Evolutionary conservation across 2,888 invertebrate species (phyloP).

Genomic region (Amiota minor): DNA sequence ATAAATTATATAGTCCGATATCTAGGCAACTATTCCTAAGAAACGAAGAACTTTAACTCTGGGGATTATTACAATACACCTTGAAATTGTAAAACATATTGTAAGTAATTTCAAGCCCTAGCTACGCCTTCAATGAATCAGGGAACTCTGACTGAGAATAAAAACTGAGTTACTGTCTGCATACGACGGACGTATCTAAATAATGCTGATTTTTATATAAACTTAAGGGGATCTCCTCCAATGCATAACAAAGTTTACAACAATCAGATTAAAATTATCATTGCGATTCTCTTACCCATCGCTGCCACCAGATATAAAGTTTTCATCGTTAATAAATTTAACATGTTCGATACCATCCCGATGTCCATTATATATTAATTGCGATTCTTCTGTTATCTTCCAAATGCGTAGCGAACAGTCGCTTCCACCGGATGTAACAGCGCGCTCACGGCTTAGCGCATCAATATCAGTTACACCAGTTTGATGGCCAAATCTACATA

Average conservation of each 20-base stretch:
- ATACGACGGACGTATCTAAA: no score
- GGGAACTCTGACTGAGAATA: no score
- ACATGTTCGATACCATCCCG: slow-evolving; percentile 89
- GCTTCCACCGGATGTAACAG: slow-evolving; percentile 90
- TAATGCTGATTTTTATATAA: background rate
- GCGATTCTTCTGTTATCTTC: slow-evolving; percentile 98
- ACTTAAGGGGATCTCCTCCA: background rate
- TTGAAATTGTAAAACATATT: no score
- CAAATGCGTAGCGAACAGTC: slow-evolving; percentile 92
- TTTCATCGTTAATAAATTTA: slow-evolving; percentile 91
- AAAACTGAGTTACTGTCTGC: no score
- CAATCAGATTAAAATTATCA: background rate
- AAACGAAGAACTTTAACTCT: no score
- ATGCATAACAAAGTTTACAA: no score
- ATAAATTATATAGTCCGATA: no score
- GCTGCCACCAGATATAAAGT: slow-evolving; percentile 93
- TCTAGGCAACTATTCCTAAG: no score
- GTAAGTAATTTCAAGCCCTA: no score
- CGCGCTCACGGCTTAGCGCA: slow-evolving; percentile 87
- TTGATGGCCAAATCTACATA: slow-evolving; percentile 85
- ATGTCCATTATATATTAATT: slow-evolving; percentile 92
- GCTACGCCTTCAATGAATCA: no score
- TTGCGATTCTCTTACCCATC: slow-evolving; percentile 80
- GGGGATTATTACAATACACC: no score
- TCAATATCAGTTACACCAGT: slow-evolving; percentile 90